Base-by-base conservation (phyloP, 2,888 invertebrate genomes). In the Pristionchus maxplancki region DNA sequence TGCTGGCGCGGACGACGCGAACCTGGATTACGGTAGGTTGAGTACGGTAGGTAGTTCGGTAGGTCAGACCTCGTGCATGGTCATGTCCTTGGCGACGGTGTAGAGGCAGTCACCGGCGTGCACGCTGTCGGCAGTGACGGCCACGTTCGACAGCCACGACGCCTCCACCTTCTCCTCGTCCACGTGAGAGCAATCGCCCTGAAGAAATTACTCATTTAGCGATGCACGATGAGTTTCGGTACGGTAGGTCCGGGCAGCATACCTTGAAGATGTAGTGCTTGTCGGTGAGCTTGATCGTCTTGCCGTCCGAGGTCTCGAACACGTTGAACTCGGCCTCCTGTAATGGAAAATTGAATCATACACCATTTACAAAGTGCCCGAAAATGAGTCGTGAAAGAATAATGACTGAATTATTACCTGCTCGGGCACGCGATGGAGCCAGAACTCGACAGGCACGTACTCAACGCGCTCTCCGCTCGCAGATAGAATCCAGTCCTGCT, bases 221-320 rank as follows among this genome's bases (percentile, higher is more conserved):
- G 13, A n/a, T n/a, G n/a, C n/a, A n/a, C n/a, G n/a, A n/a, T n/a
- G n/a, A n/a, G n/a, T n/a, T n/a, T n/a, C n/a, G n/a, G n/a, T n/a
- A n/a, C n/a, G n/a, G n/a, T n/a, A n/a, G n/a, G n/a, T n/a, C n/a
- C n/a, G n/a, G n/a, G 64, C n/a, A 20, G 34, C 9, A 17, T 17
- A 91, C 90, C 88, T 92, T 92, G 89, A 91, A 94, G 48, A 94
- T 92, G 90, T 90, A 92, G 84, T 94, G 94, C 82, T 92, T 91
- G 17, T 89, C 91, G 48, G 94, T 94, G 8, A 94, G 71, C 84
- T 94, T 93, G n/a, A 94, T 89, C 6, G 40, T 84, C 28, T 89
- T 91, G 64, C 94, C 94, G 86, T 93, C 92, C 13, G 89, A 90
- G 17, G 90, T 62, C 53, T 91, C 89, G 64, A 92, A 88, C 24